Conservation (phyloP, 1,140 invertebrate genomes). For the Episyrphus balteatus region DNA sequence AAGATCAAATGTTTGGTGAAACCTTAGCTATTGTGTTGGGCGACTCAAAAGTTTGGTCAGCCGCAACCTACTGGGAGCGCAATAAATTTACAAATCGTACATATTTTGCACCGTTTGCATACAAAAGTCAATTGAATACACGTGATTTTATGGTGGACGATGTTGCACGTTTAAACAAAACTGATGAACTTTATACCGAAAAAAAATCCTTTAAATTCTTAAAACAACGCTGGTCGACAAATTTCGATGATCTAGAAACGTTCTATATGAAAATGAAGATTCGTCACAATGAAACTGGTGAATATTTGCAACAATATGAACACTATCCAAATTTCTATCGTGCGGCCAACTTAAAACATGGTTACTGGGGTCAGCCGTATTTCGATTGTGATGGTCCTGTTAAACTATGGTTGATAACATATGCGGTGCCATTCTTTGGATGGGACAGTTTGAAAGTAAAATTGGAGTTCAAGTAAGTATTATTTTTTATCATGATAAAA, state of each 20-base stretch:
- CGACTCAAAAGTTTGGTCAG: conserved; percentile 82
- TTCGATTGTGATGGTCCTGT: conserved; percentile 89
- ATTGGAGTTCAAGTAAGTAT: conserved; percentile 86
- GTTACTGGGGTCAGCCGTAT: conserved; percentile 86
- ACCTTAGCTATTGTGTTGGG: conserved; percentile 83
- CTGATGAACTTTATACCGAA: conserved; percentile 74
- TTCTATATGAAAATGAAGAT: conserved; percentile 88
- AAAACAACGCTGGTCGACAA: conserved; percentile 87
- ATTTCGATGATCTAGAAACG: conserved; percentile 84
- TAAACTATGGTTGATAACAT: conserved; percentile 91
- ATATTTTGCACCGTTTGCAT: conserved; percentile 89
- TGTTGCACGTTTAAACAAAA: conserved; percentile 65
- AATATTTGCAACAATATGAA: conserved; percentile 72
- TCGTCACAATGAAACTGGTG: conserved; percentile 75
- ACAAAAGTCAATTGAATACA: conserved; percentile 71
- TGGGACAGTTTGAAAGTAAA: conserved; percentile 85
- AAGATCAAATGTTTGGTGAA: conserved; percentile 91
- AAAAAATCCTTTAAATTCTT: conserved; percentile 77
- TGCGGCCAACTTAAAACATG: conserved; percentile 76
- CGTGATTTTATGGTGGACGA: conserved; percentile 82
- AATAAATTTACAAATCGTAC: conserved; percentile 91
- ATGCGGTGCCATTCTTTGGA: conserved; percentile 93
- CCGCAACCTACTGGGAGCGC: conserved; percentile 87
- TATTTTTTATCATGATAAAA: background rate
- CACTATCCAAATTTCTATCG: conserved; percentile 83